These are phyloP conservation scores for Camponotus pennsylvanicus DNA, from an alignment of 1,140 invertebrate species.

Conservation along the genomic window DNA sequence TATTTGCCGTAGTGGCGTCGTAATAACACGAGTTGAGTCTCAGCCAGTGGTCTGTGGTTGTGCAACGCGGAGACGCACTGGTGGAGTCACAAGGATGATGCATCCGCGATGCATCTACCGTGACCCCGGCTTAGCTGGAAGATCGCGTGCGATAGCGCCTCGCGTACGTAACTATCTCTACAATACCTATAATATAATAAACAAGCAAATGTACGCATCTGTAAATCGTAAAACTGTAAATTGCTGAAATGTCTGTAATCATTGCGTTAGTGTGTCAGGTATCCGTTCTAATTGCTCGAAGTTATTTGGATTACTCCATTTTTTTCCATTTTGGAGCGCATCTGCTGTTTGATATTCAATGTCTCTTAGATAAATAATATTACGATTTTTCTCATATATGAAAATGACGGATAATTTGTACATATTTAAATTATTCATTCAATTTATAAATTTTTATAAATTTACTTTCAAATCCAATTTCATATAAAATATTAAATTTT, in stretches of 20 bases:
- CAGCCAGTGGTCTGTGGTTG: slow-evolving; percentile 48
- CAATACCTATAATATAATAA: slow-evolving; percentile 27
- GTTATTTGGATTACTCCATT: not conserved
- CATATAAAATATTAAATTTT: too few relatives aligned
- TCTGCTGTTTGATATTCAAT: not conserved
- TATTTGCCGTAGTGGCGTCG: not conserved
- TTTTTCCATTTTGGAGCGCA: not conserved
- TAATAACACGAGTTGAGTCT: slow-evolving; percentile 31
- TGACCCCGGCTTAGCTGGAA: slow-evolving; percentile 64
- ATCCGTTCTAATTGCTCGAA: not conserved
- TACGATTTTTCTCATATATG: too few relatives aligned
- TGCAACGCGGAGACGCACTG: slow-evolving; percentile 62
- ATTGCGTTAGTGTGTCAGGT: not conserved
- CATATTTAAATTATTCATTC: too few relatives aligned
- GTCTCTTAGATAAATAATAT: not conserved
- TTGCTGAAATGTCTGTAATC: not conserved
- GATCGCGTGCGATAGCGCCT: slow-evolving; percentile 61
- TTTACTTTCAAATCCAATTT: too few relatives aligned
- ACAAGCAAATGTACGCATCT: slow-evolving; percentile 1
- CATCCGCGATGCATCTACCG: slow-evolving; percentile 71
- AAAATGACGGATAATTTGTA: too few relatives aligned
- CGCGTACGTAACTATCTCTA: slow-evolving; percentile 55
- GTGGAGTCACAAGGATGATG: slow-evolving; percentile 62
- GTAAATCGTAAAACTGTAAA: not conserved
- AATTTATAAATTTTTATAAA: too few relatives aligned